Evolutionary conservation across 2,113 vertebrate genomes (phyloP), one percentile per base, ranked within the genome.

Genomic region (Riparia riparia): DNA sequence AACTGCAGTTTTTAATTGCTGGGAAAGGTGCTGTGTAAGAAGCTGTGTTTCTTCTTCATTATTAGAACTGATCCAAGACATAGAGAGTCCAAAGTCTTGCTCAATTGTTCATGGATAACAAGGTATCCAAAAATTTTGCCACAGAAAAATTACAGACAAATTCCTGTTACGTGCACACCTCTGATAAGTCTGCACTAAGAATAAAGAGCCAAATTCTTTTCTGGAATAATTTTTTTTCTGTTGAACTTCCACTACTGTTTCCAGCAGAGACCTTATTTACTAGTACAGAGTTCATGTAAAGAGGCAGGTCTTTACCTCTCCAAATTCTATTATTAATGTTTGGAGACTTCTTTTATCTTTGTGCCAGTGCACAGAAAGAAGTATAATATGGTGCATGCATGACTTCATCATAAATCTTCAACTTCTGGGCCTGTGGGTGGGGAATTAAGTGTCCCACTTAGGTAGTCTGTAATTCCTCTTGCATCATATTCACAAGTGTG

Each of bases 1-100:
- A 76, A 93, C 39, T 57, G 54, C 60, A 57, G 12, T 85, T 95
- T 96, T 88, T 73, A 84, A 85, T 73, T 95, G 56, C 65, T 82
- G 26, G 31, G 7, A 66, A 96, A 96, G 69, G 84, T 72, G 42
- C 71, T 91, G 47, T 85, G 49, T 84, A 74, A 83, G 95, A 96
- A 92, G 53, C 45, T 76, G 14, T 69, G 34, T 95, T 90, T 90
- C 63, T 86, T 65, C 49, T 37, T 89, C 72, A 57, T 56, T 66
- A 41, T 83, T 94, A 76, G 89, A 89, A 50, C 22, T 47, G 61
- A 91, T 64, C 82, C 79, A 95, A 89, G 86, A 65, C 76, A 39
- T 70, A 86, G 93, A 82, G 72, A 25, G 28, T 57, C n/a, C 26
- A 76, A 96, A 94, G 51, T 58, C 65, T 96, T 68, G 22, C n/a